Evolutionary conservation across 2,797 vertebrate species (phyloP), one percentile per base, ranked within the genome.

Genomic region (Tadarida brasiliensis): DNA sequence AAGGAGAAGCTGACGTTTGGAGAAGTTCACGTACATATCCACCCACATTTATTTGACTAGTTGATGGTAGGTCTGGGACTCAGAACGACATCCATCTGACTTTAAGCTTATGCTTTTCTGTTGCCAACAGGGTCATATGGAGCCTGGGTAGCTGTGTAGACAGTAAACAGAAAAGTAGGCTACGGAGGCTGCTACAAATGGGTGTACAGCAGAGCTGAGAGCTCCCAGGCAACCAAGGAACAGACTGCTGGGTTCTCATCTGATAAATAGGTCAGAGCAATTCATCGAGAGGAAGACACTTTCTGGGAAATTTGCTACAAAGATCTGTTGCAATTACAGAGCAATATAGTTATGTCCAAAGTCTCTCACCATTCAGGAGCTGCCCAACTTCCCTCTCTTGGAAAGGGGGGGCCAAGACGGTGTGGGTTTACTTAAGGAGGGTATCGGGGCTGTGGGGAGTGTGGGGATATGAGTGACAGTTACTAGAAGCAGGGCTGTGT

Each of bases 231-330:
- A 90, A 87, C 61, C 10, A 49, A 76, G 74, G n/a, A 76, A 63
- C 16, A 22, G 39, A n/a, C 39, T 76, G 35, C 39, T 1, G 16
- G 47, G 44, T n/a, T 80, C 78, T 85, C 3, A 11, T 74, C 77
- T 20, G 67, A 81, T 70, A 76, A 94, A 35, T 44, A 90, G 51
- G 65, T 73, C 71, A 65, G 78, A 35, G 70, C 28, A 54, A 57
- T 77, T 86, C 67, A 26, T 61, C 33, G 83, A 70, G 82, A 95
- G 71, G 80, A 80, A 83, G 65, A 57, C 67, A 74, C 39, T 44
- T 65, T 57, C 73, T 67, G 44, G 77, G 35, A 96, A 81, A 76
- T 63, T 49, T 56, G 63, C 59, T 92, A 67, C 15, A 70, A 86
- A 61, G 89, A 67, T 61, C 44, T 91, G 74, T 26, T 73, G 20